phyloP scores from a whole-genome alignment of 1,140 invertebrate genomes.

The Cotesia vestalis region DNA sequence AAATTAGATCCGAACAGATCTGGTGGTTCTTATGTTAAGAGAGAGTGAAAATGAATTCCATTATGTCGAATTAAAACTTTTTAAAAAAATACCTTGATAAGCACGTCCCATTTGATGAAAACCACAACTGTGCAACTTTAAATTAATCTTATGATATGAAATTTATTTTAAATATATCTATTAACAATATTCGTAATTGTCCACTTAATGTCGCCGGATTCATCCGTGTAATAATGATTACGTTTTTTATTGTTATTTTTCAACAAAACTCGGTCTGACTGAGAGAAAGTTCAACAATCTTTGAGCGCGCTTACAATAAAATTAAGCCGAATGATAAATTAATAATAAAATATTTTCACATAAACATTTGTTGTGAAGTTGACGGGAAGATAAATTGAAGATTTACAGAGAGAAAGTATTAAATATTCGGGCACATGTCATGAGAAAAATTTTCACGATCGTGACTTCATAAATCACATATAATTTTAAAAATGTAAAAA shows the following conservation, averaged over 20 bases:
- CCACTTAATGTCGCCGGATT: background rate
- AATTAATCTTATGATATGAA: background rate
- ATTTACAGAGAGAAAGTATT: no score
- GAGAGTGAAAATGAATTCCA: constrained; percentile 21
- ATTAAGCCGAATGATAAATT: constrained; percentile 17
- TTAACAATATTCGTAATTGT: no score
- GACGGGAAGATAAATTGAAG: no score
- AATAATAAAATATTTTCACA: background rate
- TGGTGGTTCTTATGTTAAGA: background rate
- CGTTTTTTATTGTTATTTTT: background rate
- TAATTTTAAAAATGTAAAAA: no score
- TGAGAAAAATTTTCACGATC: no score
- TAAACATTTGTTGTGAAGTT: background rate
- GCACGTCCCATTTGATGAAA: background rate
- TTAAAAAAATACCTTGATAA: background rate
- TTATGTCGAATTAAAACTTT: background rate
- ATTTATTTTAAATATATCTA: background rate
- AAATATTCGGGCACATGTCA: no score
- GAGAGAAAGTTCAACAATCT: constrained; percentile 18
- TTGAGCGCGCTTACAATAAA: background rate
- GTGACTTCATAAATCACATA: no score
- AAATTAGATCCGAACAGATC: constrained; percentile 1
- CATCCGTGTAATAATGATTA: background rate
- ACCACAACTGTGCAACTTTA: background rate
- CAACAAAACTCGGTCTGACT: background rate